Percentiles rank a stretch among this genome's conserved stretches.
Evolutionary conservation across 2,113 vertebrate genomes (phyloP).

Genomic region (Ictalurus furcatus): DNA sequence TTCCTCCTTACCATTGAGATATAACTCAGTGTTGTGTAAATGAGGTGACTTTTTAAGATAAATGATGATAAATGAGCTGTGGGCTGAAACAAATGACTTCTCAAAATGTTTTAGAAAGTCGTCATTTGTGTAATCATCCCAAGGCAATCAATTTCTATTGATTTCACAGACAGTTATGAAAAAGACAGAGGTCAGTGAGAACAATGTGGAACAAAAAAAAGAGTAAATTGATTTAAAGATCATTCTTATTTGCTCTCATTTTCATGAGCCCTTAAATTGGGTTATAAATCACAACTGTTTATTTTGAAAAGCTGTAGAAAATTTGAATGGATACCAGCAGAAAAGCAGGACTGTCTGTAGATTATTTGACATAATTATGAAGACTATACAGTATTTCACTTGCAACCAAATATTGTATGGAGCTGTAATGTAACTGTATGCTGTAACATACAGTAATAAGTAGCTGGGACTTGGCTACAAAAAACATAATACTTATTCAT

Average conservation of each 20-base stretch:
- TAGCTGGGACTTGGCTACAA: not conserved
- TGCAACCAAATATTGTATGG: not conserved
- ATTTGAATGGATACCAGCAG: not conserved
- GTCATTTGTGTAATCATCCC: slow-evolving; percentile 61
- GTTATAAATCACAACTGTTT: slow-evolving; percentile 56
- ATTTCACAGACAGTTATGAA: slow-evolving; percentile 53
- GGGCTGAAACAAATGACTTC: slow-evolving; percentile 63
- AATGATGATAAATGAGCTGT: slow-evolving; percentile 66
- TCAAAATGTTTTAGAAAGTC: slow-evolving; percentile 54
- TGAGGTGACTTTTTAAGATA: slow-evolving; percentile 59
- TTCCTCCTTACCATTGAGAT: not conserved
- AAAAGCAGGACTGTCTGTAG: not conserved
- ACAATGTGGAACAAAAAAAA: slow-evolving; percentile 25
- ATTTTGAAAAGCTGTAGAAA: slow-evolving; percentile 4
- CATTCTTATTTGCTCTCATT: slow-evolving; percentile 44
- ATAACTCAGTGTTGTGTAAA: slow-evolving; percentile 31
- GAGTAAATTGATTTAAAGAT: slow-evolving; percentile 46
- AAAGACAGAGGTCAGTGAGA: slow-evolving; percentile 52
- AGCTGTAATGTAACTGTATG: too few relatives aligned
- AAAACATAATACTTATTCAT: not conserved
- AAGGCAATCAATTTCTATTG: slow-evolving; percentile 63
- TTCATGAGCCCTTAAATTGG: slow-evolving; percentile 34
- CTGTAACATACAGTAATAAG: not conserved
- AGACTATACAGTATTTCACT: not conserved
- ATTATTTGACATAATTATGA: not conserved